These are phyloP conservation scores for Xestia sexstrigata DNA, from an alignment of 2,888 invertebrate genomes.

Conservation along the genomic window DNA sequence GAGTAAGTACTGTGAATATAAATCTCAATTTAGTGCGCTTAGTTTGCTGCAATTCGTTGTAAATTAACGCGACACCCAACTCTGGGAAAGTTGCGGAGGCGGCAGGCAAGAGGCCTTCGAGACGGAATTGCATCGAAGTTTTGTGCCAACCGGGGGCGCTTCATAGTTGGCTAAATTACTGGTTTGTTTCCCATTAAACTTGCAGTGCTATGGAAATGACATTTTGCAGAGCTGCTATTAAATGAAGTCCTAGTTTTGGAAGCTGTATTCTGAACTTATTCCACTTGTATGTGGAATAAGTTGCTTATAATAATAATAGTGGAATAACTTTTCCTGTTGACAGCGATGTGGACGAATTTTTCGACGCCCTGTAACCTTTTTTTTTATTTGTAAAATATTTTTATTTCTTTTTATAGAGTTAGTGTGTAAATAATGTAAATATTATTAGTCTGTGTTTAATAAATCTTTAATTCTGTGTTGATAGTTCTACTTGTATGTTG, in stretches of 20 bases:
- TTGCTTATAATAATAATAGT: too few relatives aligned
- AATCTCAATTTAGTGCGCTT: slow-evolving; percentile 57
- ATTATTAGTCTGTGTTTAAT: too few relatives aligned
- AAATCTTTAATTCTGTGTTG: too few relatives aligned
- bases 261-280: slow-evolving; percentile 7
- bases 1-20: slow-evolving; percentile 40
- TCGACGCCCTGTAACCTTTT: too few relatives aligned
- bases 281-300: background rate
- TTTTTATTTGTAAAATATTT: too few relatives aligned
- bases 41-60: slow-evolving; percentile 58
- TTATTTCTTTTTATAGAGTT: too few relatives aligned
- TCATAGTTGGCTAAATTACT: slow-evolving; percentile 71
- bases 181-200: slow-evolving; percentile 74
- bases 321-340: too few relatives aligned
- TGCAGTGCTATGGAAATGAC: slow-evolving; percentile 55
- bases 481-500: background rate
- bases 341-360: too few relatives aligned
- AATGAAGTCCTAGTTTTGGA: slow-evolving; percentile 11
- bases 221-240: slow-evolving; percentile 43
- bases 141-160: slow-evolving; percentile 62
- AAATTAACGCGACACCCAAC: slow-evolving; percentile 61
- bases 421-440: too few relatives aligned
- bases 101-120: slow-evolving; percentile 57
- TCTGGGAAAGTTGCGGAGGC: slow-evolving; percentile 54
- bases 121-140: slow-evolving; percentile 68